Conservation (phyloP, 1,140 invertebrate genomes). For the Tachypleus tridentatus region DNA sequence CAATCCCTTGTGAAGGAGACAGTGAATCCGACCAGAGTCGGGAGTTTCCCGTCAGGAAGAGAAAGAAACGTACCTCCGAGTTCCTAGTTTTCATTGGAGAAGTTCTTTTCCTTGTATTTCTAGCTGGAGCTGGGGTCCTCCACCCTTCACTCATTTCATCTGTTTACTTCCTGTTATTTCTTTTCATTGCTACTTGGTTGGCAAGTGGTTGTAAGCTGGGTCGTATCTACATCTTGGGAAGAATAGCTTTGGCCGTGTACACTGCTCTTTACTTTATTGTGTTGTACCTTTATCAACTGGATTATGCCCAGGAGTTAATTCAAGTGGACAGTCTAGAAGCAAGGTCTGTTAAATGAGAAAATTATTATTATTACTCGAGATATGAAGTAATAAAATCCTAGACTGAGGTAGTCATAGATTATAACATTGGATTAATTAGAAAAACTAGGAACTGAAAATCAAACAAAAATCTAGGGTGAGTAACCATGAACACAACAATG, state of each 20-base stretch:
- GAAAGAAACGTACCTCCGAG: conserved; percentile 13
- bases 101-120: conserved; percentile 28
- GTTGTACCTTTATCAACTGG: conserved; percentile 75
- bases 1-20: background rate
- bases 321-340: conserved; percentile 37
- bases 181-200: conserved; percentile 77
- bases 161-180: conserved; percentile 49
- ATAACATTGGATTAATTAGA: too few relatives aligned
- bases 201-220: conserved; percentile 55
- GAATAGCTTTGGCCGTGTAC: conserved; percentile 49
- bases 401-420: too few relatives aligned
- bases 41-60: background rate
- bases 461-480: too few relatives aligned
- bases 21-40: background rate
- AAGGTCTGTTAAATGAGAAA: conserved; percentile 34
- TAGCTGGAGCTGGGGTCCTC: conserved; percentile 56
- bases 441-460: too few relatives aligned
- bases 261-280: conserved; percentile 59
- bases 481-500: too few relatives aligned
- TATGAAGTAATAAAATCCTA: too few relatives aligned
- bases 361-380: too few relatives aligned
- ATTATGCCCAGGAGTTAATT: conserved; percentile 61
- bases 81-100: conserved; percentile 25
- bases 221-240: conserved; percentile 47
- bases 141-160: conserved; percentile 34